Base-by-base conservation (phyloP, 2,113 vertebrate genomes). In the Geococcyx californianus region DNA sequence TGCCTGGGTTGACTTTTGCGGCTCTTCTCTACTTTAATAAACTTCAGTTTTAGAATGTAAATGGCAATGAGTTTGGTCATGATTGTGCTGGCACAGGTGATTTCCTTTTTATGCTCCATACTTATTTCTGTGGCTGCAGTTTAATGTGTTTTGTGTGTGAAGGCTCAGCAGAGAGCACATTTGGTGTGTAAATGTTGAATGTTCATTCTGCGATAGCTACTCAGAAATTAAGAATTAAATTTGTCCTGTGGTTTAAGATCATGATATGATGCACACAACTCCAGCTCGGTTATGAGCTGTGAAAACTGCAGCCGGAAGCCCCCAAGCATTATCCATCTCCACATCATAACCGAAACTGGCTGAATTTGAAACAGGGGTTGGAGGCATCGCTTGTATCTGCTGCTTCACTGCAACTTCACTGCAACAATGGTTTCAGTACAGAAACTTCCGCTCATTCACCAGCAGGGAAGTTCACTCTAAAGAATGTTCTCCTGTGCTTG, bases 1-100 rank as follows among this genome's bases (percentile, higher is more conserved):
- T 81, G 63, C 21, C n/a, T 2, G 8, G 31, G 18, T 3, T 69
- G 60, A 64, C 21, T 44, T 82, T 60, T 56, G 34, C 40, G 47
- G n/a, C 24, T 83, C 44, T 18, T 70, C 51, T 67, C 68, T 49
- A 36, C 59, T 85, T 84, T 82, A 59, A 70, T 36, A 20, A 92
- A 33, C 40, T 76, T 83, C 28, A 83, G 0, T 34, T 85, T 62
- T 55, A 10, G 54, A 2, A 67, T 84, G 62, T 52, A 38, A 73
- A 52, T 47, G 36, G 51, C 18, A 70, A 3, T 44, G 47, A 40
- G 59, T 73, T 47, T 16, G 36, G 38, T 60, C 10, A 13, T 23
- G 33, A 40, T 44, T 47, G 26, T 49, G 9, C 31, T 31, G 36
- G 28, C 74, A n/a, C 0, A 0, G 6, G 16, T 9, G 13, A 29